Base-by-base conservation (phyloP, 2,888 invertebrate species). In the Lysandra coridon region DNA sequence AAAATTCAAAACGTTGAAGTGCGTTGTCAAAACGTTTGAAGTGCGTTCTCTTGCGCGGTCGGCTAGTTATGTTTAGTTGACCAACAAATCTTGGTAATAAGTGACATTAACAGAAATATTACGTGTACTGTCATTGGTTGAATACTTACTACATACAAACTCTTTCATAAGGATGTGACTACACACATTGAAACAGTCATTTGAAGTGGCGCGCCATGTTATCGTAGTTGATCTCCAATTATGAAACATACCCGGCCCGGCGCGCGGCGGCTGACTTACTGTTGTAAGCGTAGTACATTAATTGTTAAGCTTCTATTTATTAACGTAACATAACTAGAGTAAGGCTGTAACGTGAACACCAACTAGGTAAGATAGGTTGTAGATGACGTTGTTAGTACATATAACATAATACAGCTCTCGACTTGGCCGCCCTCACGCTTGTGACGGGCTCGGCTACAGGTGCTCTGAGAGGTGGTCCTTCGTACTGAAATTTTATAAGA, bases 341-440 rank as follows among this genome's bases (percentile, higher is more conserved):
- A 76, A 85, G 83, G 84, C 83, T 88, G 89, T 89, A 90, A 88
- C 86, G 86, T 85, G 86, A 89, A 91, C 90, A 91, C 91, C 91
- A 91, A 89, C 86, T 90, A 88, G 76, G 80, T 87, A 86, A 84
- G 84, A 73, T 79, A 62, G 49, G 6, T 60, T 14, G 74, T n/a
- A 57, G 73, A 14, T 49, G 23, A 33, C 37, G 57, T 57, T 33
- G 57, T 57, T 33, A 57, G 73, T 78, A 37, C 49, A 40, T 4
- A 37, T 37, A 37, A 37, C 4, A 37, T 79, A 33, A 17, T 73
- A 14, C 74, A 79, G 73, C 33, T 64, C 30, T 30, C 10, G 64
- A 64, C 30, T 64, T 0, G 64, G 23, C 64, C 30, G 23, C 64
- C 30, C 10, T 64, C 60, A 6, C 60, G 12, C 44, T 49, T 10